Conservation (phyloP, 2,113 vertebrate species). For the Sebastes fasciatus region DNA sequence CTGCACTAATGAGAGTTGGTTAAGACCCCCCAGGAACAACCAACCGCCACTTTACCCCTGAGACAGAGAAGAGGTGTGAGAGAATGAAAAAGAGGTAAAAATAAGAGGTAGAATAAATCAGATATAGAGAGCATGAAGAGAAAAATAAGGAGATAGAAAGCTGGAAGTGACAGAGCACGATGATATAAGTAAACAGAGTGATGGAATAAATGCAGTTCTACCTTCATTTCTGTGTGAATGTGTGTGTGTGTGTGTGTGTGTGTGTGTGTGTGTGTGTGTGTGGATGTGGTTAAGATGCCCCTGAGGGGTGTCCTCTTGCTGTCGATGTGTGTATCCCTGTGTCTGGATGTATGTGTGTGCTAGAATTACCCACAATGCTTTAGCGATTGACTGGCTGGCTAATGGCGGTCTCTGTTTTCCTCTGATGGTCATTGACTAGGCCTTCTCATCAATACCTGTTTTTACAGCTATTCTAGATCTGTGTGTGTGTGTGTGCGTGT, state of each 20-base stretch:
- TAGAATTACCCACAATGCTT: slow-evolving; percentile 86
- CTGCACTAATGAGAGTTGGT: slow-evolving; percentile 72
- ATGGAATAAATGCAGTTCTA: slow-evolving; percentile 7
- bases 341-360: slow-evolving; percentile 77
- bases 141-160: slow-evolving; percentile 8
- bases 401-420: slow-evolving; percentile 87
- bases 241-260: slow-evolving; percentile 40
- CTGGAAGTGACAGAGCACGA: background rate
- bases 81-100: slow-evolving; percentile 9
- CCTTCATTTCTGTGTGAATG: slow-evolving; percentile 35
- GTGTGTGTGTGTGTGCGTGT: slow-evolving; percentile 39
- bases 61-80: slow-evolving; percentile 26
- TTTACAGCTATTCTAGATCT: slow-evolving; percentile 72
- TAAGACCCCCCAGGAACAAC: slow-evolving; percentile 71
- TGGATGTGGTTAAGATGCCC: slow-evolving; percentile 73
- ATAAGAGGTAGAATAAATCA: background rate
- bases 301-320: slow-evolving; percentile 85
- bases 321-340: slow-evolving; percentile 84
- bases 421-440: slow-evolving; percentile 87
- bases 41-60: slow-evolving; percentile 58
- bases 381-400: slow-evolving; percentile 86
- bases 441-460: slow-evolving; percentile 82
- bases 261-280: slow-evolving; percentile 35
- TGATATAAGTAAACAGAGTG: background rate
- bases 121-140: background rate